These are phyloP conservation scores for Tetranychus urticae DNA, from an alignment of 1,140 invertebrate genomes.

Conservation along the genomic window DNA sequence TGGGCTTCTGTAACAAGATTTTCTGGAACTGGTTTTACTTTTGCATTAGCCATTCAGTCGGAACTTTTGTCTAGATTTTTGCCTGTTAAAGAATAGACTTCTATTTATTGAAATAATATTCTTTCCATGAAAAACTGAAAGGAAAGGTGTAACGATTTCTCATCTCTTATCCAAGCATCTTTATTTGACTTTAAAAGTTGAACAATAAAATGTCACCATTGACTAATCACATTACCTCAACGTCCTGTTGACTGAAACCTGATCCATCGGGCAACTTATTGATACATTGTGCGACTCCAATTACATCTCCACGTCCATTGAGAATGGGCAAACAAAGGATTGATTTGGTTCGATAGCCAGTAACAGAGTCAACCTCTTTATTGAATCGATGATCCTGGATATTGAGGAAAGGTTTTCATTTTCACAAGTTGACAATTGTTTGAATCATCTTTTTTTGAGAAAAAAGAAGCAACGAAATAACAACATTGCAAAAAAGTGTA, in stretches of 20 bases:
- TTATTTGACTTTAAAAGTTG: too few species aligned
- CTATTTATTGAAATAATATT: too few species aligned
- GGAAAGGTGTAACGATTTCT: conserved; percentile 72
- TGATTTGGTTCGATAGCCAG: conserved; percentile 69
- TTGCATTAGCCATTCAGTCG: too few species aligned
- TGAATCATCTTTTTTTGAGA: too few species aligned
- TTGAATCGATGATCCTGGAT: conserved; percentile 58
- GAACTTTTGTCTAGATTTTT: too few species aligned
- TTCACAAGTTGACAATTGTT: neutral
- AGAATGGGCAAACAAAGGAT: conserved; percentile 86
- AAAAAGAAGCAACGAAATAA: too few species aligned
- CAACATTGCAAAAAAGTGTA: too few species aligned
- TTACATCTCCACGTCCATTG: conserved; percentile 81
- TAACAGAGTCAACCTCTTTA: conserved; percentile 63
- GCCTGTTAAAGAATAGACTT: too few species aligned
- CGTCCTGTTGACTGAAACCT: conserved; percentile 65
- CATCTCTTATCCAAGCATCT: conserved; percentile 34
- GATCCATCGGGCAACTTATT: conserved; percentile 71
- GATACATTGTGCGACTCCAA: conserved; percentile 88
- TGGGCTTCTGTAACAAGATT: too few species aligned
- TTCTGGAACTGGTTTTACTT: too few species aligned
- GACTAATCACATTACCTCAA: conserved; percentile 38
- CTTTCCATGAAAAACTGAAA: conserved; percentile 35
- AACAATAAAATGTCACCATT: conserved; percentile 26
- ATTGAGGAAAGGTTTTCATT: neutral